A percentile compares a stretch with the other conserved stretches of the same genome.
These are phyloP conservation scores for Globodera ellingtonae DNA, from an alignment of 1,140 invertebrate species.

Conservation along the genomic window DNA sequence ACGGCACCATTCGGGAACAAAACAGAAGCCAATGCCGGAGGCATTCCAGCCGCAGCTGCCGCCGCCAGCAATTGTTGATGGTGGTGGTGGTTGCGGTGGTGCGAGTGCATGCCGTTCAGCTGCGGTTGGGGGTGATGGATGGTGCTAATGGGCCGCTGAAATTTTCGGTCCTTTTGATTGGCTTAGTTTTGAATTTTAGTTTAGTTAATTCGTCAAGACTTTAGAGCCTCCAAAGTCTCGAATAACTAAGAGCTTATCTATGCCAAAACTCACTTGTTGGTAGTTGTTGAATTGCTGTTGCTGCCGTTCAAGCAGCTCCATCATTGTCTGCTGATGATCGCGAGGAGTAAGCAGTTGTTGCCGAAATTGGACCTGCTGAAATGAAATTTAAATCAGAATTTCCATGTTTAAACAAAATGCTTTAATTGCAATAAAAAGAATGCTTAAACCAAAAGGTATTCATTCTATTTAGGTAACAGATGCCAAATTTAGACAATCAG, in stretches of 20 bases:
- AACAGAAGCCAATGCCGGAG: constrained; percentile 1
- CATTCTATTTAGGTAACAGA: no score
- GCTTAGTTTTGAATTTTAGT: neutral
- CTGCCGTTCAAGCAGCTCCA: neutral
- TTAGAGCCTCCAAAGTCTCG: no score
- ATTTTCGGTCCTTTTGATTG: neutral
- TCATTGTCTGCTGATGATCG: neutral
- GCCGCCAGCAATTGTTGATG: neutral
- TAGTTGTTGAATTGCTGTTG: neutral
- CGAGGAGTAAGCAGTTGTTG: neutral
- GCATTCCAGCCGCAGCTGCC: neutral
- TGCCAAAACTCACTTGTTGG: neutral
- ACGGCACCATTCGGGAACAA: neutral
- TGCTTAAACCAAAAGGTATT: no score
- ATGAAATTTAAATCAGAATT: no score
- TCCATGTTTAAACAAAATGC: neutral
- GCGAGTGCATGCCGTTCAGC: neutral
- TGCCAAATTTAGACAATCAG: no score
- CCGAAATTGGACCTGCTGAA: neutral
- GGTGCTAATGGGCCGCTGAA: neutral
- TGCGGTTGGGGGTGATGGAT: neutral
- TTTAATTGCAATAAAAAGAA: neutral
- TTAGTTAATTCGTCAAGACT: neutral
- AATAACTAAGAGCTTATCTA: neutral
- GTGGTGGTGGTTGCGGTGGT: neutral